Base-by-base conservation (phyloP, 2,113 vertebrate species). In the Scomber scombrus region DNA sequence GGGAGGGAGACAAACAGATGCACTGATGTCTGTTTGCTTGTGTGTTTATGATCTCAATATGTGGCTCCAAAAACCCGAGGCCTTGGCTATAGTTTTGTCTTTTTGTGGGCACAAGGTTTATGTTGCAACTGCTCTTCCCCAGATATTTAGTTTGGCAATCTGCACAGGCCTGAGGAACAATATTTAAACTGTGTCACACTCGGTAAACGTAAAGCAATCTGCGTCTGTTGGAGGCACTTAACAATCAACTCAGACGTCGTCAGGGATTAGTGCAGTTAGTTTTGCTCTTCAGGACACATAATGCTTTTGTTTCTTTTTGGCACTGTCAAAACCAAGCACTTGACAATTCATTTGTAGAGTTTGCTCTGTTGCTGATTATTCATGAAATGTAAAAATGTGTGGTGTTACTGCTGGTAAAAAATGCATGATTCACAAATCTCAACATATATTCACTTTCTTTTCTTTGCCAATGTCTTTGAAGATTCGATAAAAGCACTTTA, bases 1-100 rank as follows among this genome's bases (percentile, higher is more conserved):
- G 16, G 94, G 84, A 89, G 82, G 75, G 86, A 88, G 73, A 89
- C 61, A 88, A 88, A 83, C 87, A 91, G 60, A 91, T 81, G 81
- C 58, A 63, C 74, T 57, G 55, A 89, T 77, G 79, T 82, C 43
- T 75, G 43, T 58, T 76, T 74, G 75, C 51, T 69, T 86, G 84
- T 70, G 82, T 86, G 72, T 78, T 87, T 78, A 63, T 43, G 54
- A 78, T 81, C 51, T 77, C 65, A 69, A 61, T 54, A 31, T 54
- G 56, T 14, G 16, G 68, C 71, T 81, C 43, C 19, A 70, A 57
- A 77, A 85, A 80, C 66, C 81, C 11, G 40, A 73, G 71, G 75
- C 81, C 58, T 83, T 81, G 72, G 78, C 64, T 47, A 40, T 71
- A 66, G 57, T 77, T 75, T 70, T 52, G 40, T 72, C 66, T 58